Evolutionary conservation across 2,888 invertebrate species (phyloP).

Genomic region (Nycteola revayana): DNA sequence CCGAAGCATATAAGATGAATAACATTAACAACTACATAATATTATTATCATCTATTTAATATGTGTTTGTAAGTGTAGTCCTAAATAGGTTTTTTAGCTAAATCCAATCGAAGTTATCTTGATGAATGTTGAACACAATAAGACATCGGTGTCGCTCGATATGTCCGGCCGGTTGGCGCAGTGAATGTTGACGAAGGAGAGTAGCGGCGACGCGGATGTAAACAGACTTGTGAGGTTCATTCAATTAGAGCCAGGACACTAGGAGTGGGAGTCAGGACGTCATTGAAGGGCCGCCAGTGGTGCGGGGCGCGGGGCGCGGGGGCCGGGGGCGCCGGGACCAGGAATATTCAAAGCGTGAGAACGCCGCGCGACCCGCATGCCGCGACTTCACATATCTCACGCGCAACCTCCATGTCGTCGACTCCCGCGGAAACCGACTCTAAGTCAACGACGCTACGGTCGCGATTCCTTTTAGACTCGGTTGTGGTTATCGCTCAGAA

Average conservation of each 20-base stretch:
- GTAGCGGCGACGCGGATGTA: conserved; percentile 54
- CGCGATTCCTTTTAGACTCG: conserved; percentile 39
- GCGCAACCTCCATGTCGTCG: conserved; percentile 67
- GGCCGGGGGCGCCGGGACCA: conserved; percentile 61
- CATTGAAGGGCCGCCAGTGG: conserved; percentile 69
- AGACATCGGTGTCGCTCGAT: conserved; percentile 18
- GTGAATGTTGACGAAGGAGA: conserved; percentile 39
- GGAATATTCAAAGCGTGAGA: conserved; percentile 82
- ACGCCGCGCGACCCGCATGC: conserved; percentile 81
- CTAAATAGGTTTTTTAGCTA: conserved; percentile 19
- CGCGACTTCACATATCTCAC: conserved; percentile 81
- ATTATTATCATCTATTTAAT: too few relatives aligned
- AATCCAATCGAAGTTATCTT: conserved; percentile 16
- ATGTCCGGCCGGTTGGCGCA: conserved; percentile 16
- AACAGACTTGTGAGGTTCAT: conserved; percentile 69
- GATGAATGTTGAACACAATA: conserved; percentile 19
- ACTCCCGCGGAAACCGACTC: conserved; percentile 46
- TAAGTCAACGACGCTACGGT: conserved; percentile 45
- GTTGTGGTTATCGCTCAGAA: conserved; percentile 74
- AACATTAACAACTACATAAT: too few relatives aligned
- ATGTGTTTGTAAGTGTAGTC: too few relatives aligned
- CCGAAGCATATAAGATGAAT: too few relatives aligned
- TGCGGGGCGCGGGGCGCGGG: conserved; percentile 35
- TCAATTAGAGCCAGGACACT: conserved; percentile 65
- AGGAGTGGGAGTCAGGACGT: conserved; percentile 69